A percentile compares a stretch with the other conserved stretches of the same genome.
These are phyloP conservation scores for Orchestes rusci DNA, from an alignment of 2,888 invertebrate genomes.

Conservation along the genomic window DNA sequence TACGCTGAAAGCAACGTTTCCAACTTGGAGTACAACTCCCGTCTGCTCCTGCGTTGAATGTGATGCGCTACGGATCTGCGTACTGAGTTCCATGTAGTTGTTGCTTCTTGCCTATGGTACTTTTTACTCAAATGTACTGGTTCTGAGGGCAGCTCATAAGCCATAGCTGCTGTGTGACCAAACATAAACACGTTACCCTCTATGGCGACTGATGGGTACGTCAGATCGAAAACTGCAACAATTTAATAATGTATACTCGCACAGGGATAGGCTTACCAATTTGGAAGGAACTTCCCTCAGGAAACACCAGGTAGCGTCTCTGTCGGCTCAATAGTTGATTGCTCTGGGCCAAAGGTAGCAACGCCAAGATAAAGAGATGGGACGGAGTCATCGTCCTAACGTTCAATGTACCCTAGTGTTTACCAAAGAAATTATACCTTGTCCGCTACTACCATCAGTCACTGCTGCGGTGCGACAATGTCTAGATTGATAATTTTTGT, in stretches of 20 bases:
- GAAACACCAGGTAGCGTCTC: conserved; percentile 31
- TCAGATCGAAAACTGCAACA: conserved; percentile 54
- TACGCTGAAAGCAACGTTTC: conserved; percentile 57
- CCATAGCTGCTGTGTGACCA: conserved; percentile 68
- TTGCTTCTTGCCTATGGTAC: conserved; percentile 15
- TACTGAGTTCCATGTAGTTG: too few relatives aligned
- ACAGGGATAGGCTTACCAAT: conserved; percentile 35
- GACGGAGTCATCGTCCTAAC: too few relatives aligned
- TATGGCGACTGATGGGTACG: conserved; percentile 49
- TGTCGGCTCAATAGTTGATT: conserved; percentile 16
- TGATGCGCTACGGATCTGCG: conserved; percentile 33
- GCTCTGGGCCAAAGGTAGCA: too few relatives aligned
- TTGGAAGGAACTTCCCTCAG: conserved; percentile 39
- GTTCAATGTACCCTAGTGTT: too few relatives aligned
- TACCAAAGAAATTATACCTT: too few relatives aligned
- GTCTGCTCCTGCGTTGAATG: conserved; percentile 55
- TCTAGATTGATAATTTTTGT: too few relatives aligned
- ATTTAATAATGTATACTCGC: background rate
- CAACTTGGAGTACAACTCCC: conserved; percentile 55
- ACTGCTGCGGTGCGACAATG: too few relatives aligned
- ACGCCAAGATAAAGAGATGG: too few relatives aligned
- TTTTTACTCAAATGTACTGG: conserved; percentile 24
- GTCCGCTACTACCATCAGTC: too few relatives aligned
- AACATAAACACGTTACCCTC: conserved; percentile 53
- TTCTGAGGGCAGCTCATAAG: conserved; percentile 60